phyloP scores from a whole-genome alignment of 2,797 vertebrate species.

The Rhynchonycteris naso region DNA sequence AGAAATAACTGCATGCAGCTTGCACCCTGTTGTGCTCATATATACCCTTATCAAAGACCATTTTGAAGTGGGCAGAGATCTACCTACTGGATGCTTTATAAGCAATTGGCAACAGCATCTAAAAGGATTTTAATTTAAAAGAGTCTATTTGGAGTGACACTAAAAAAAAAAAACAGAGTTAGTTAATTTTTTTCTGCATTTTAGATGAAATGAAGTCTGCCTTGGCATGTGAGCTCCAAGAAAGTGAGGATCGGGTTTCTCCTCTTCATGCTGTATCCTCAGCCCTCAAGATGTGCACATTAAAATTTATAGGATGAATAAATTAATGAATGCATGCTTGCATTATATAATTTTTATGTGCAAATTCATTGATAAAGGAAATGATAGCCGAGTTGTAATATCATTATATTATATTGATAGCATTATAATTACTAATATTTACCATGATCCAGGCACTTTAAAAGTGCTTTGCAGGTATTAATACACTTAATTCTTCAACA shows the following conservation, averaged over 20 bases:
- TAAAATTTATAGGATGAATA: neutral
- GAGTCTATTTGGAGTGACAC: neutral
- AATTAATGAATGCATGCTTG: neutral
- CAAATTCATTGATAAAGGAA: neutral
- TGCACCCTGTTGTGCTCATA: neutral
- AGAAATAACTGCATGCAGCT: conserved; percentile 58
- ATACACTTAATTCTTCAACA: neutral
- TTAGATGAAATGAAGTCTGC: conserved; percentile 8
- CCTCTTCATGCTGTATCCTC: neutral
- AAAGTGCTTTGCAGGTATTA: neutral
- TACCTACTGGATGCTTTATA: conserved; percentile 6
- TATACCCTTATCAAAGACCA: conserved; percentile 13
- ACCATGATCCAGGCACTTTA: neutral
- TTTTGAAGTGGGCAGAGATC: conserved; percentile 41
- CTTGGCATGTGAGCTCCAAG: neutral
- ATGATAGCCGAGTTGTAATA: neutral
- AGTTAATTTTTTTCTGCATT: neutral
- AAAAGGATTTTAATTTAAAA: neutral
- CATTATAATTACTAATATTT: neutral
- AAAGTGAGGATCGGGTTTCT: neutral
- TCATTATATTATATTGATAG: neutral
- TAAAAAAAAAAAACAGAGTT: neutral
- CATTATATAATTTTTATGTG: neutral
- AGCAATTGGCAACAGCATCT: neutral
- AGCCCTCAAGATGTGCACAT: neutral